Base-by-base conservation (phyloP, 1,140 invertebrate species). In the Pemphigus obesinymphae region DNA sequence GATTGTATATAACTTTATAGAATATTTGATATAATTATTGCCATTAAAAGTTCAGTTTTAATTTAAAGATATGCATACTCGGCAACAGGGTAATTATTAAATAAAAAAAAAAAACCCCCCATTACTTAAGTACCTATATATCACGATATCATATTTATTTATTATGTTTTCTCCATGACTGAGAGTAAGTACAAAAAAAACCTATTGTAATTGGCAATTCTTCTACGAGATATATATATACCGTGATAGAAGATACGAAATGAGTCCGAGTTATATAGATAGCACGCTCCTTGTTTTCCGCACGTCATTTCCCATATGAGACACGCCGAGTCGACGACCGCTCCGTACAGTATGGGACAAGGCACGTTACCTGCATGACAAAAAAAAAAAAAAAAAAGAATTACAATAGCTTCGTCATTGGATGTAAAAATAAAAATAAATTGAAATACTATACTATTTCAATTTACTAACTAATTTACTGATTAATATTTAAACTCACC, bases 301-400 rank as follows among this genome's bases (percentile, higher is more conserved):
- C 94, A 96, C 3, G 92, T 91, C 43, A 90, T 91, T 86, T 96
- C 93, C 91, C 95, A 96, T 84, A 96, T 91, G 3, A 95, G 89
- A 88, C 96, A 97, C 1, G 95, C 94, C 2, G 94, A 95, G 89
- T 97, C 96, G 50, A 97, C 93, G 15, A 96, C 93, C 81, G 93
- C 93, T 82, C 95, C 95, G 87, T 97, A 97, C 83, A 97, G 91
- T 85, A 96, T 95, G 20, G 95, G 94, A 88, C 95, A 97, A 84
- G 95, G 95, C 84, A 97, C 95, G 87, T 96, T 97, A 82, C 90
- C 90, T 91, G 84, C 87, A 86, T 43, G 31, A 53, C 17, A 55
- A 70, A 8, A 75, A 17, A 80, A 82, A 34, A n/a, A n/a, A n/a
- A 72, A 80, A 34, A 23, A 75, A 45, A 40, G 15, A 15, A 2